Evolutionary conservation across 2,797 vertebrate genomes (phyloP).

Genomic region (Melanogrammus aeglefinus): DNA sequence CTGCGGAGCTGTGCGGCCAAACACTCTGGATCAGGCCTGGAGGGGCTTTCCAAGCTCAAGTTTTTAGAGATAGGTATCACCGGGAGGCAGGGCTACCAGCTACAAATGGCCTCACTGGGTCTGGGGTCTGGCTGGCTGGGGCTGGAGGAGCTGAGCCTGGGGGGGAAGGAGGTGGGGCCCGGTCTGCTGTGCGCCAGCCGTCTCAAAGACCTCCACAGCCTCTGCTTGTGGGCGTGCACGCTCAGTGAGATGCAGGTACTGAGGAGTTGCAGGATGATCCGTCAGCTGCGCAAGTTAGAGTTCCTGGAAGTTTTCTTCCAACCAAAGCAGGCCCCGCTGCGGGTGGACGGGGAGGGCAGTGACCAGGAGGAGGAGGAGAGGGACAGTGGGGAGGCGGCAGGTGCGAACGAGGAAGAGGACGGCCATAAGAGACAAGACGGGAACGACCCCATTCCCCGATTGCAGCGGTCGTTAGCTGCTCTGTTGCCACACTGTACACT

Average conservation of each 20-base stretch:
- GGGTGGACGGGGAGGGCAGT: constrained; percentile 49
- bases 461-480: constrained; percentile 65
- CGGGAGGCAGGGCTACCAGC: constrained; percentile 66
- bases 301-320: constrained; percentile 74
- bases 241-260: constrained; percentile 72
- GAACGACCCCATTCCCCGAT: constrained; percentile 64
- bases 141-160: constrained; percentile 72
- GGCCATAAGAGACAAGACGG: constrained; percentile 51
- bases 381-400: constrained; percentile 41
- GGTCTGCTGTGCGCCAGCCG: constrained; percentile 73
- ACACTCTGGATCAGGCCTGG: constrained; percentile 51
- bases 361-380: constrained; percentile 34
- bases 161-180: constrained; percentile 74
- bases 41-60: constrained; percentile 68
- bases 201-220: constrained; percentile 68
- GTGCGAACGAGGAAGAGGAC: constrained; percentile 36
- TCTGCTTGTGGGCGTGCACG: constrained; percentile 70
- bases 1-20: constrained; percentile 71
- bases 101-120: constrained; percentile 76
- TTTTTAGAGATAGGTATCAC: constrained; percentile 74
- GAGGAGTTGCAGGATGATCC: constrained; percentile 70
- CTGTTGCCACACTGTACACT: constrained; percentile 69
- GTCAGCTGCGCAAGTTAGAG: constrained; percentile 66
- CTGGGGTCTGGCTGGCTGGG: constrained; percentile 75
- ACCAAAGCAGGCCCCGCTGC: constrained; percentile 55